A percentile compares a stretch with the other conserved stretches of the same genome.
Conservation (phyloP, 2,113 vertebrate genomes). For the Camarhynchus parvulus region DNA sequence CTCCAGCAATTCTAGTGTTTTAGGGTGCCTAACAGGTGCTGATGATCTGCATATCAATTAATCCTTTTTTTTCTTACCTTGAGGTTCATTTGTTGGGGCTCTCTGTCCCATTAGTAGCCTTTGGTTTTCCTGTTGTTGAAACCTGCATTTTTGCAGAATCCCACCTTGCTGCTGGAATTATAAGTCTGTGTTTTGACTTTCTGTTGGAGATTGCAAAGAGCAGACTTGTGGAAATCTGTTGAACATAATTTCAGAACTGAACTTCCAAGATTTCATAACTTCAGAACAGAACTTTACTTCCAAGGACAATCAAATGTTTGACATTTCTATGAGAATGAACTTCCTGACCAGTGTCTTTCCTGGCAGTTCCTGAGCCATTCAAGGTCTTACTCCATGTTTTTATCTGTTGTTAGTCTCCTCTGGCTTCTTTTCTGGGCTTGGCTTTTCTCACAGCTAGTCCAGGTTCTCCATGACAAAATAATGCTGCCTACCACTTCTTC, state of each 20-base stretch:
- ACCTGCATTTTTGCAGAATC: not conserved
- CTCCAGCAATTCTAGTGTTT: not conserved
- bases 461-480: not conserved
- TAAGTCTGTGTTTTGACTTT: not conserved
- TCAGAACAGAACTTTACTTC: not conserved
- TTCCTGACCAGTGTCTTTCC: not conserved
- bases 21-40: not conserved
- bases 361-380: not conserved
- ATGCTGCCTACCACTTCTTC: not conserved
- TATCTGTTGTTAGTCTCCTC: not conserved
- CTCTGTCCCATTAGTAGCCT: not conserved
- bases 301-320: not conserved
- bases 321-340: not conserved
- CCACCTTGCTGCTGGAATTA: not conserved
- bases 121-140: not conserved
- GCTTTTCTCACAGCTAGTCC: not conserved
- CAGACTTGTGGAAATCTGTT: not conserved
- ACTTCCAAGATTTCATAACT: not conserved
- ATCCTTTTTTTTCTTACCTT: not conserved
- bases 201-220: not conserved
- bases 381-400: not conserved
- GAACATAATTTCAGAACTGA: not conserved
- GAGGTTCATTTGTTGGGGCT: fast-evolving
- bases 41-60: not conserved
- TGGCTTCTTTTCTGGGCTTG: not conserved